phyloP scores from a whole-genome alignment of 2,113 vertebrate genomes.

The Thomomys bottae region DNA sequence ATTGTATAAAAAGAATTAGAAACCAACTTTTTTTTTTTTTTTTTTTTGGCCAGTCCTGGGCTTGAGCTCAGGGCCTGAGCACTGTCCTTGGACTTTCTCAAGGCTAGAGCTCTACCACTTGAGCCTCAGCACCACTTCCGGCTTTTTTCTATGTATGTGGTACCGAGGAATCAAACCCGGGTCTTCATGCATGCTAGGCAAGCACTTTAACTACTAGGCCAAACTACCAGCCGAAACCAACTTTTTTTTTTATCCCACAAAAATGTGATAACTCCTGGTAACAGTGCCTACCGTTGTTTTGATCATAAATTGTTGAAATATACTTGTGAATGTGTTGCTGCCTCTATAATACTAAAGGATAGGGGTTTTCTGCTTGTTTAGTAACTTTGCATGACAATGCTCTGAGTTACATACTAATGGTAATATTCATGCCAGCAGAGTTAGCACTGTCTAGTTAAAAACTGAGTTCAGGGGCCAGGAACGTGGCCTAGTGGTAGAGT shows the following conservation, averaged over 20 bases:
- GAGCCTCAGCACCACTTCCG: no score
- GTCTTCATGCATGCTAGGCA: no score
- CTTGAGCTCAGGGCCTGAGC: no score
- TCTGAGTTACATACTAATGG: slow-evolving; percentile 17
- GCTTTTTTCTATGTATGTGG: no score
- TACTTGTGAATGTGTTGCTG: slow-evolving; percentile 19
- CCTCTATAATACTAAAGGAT: not conserved
- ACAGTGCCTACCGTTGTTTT: slow-evolving; percentile 21
- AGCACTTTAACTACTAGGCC: no score
- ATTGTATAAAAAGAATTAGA: slow-evolving; percentile 46
- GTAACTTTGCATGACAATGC: slow-evolving; percentile 12
- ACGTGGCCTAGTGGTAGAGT: no score
- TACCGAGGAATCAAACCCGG: no score
- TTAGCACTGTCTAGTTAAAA: slow-evolving; percentile 17
- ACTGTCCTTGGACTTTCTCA: no score
- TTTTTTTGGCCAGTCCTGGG: no score
- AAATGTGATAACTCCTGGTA: not conserved
- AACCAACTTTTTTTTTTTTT: no score
- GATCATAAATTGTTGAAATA: slow-evolving; percentile 3
- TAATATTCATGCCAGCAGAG: not conserved
- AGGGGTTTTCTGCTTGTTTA: slow-evolving; percentile 18
- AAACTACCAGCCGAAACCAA: no score
- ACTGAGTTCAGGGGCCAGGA: slow-evolving; percentile 46
- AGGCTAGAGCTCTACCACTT: no score
- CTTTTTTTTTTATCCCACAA: not conserved